Conservation (phyloP, 1,140 invertebrate genomes). For the Ridgeia piscesae region DNA sequence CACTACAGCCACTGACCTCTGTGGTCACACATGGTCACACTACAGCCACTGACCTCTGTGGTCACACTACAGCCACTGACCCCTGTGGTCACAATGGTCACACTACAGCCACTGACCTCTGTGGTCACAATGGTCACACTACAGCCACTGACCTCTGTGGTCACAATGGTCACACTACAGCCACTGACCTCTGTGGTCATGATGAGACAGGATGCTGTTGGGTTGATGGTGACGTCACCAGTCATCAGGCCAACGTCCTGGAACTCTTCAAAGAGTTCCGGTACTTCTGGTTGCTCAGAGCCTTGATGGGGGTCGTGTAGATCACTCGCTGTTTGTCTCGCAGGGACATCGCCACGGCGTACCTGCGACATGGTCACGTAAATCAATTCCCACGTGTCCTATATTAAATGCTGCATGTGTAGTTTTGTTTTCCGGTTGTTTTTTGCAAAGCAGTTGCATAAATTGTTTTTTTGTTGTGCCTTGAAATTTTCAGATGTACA, state of each 20-base stretch:
- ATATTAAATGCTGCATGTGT: neutral
- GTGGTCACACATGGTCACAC: too few relatives aligned
- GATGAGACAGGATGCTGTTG: slow-evolving; percentile 93
- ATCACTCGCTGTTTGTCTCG: slow-evolving; percentile 85
- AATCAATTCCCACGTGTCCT: neutral
- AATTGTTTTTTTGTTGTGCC: too few relatives aligned
- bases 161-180: neutral
- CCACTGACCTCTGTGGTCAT: slow-evolving; percentile 94
- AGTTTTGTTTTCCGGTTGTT: neutral
- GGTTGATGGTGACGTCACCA: slow-evolving; percentile 99
- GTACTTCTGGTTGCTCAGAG: slow-evolving; percentile 99
- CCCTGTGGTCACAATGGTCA: too few relatives aligned
- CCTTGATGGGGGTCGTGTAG: slow-evolving; percentile 99
- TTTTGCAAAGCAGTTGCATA: too few relatives aligned
- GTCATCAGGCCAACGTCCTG: slow-evolving; percentile 95
- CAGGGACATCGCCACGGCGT: slow-evolving; percentile 73
- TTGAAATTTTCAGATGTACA: too few relatives aligned
- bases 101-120: too few relatives aligned
- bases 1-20: too few relatives aligned
- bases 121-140: too few relatives aligned
- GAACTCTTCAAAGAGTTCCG: slow-evolving; percentile 98
- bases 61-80: too few relatives aligned
- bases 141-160: too few relatives aligned
- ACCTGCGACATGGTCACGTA: slow-evolving; percentile 55
- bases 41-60: too few relatives aligned